Conservation (phyloP, 1,140 invertebrate genomes). For the Lineus longissimus region DNA sequence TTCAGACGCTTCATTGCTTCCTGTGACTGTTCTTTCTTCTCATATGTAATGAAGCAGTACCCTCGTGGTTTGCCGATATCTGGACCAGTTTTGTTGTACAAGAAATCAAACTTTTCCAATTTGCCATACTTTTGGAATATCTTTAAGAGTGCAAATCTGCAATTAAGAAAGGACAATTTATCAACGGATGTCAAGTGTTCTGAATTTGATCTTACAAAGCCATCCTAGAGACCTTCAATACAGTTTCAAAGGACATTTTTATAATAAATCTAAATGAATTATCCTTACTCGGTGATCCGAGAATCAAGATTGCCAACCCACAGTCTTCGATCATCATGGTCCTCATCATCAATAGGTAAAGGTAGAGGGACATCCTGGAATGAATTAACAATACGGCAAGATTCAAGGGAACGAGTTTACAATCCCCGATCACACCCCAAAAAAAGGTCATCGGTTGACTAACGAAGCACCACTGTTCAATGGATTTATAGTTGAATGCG, state of each 20-base stretch:
- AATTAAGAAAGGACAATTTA: constrained; percentile 23
- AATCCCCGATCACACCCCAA: too few relatives aligned
- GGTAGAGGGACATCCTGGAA: not conserved
- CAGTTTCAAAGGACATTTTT: too few relatives aligned
- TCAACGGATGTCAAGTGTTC: constrained; percentile 26
- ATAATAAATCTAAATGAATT: too few relatives aligned
- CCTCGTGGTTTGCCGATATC: constrained; percentile 81
- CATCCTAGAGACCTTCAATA: too few relatives aligned
- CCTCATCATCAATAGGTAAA: too few relatives aligned
- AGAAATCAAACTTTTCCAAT: constrained; percentile 89
- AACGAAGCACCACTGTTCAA: too few relatives aligned
- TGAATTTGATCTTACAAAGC: not conserved
- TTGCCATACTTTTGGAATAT: constrained; percentile 85
- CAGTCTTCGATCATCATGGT: constrained; percentile 64
- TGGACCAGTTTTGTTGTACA: constrained; percentile 85
- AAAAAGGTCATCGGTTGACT: too few relatives aligned
- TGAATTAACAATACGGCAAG: too few relatives aligned
- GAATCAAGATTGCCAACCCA: constrained; percentile 84
- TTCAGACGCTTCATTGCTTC: constrained; percentile 58
- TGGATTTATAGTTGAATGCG: too few relatives aligned
- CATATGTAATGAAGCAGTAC: constrained; percentile 89
- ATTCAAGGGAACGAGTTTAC: too few relatives aligned
- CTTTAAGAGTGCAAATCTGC: constrained; percentile 85
- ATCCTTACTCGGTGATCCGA: constrained; percentile 80
- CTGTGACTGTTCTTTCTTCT: constrained; percentile 54